Conservation (phyloP, 2,113 vertebrate species). For the Sebastes schlegelii region DNA sequence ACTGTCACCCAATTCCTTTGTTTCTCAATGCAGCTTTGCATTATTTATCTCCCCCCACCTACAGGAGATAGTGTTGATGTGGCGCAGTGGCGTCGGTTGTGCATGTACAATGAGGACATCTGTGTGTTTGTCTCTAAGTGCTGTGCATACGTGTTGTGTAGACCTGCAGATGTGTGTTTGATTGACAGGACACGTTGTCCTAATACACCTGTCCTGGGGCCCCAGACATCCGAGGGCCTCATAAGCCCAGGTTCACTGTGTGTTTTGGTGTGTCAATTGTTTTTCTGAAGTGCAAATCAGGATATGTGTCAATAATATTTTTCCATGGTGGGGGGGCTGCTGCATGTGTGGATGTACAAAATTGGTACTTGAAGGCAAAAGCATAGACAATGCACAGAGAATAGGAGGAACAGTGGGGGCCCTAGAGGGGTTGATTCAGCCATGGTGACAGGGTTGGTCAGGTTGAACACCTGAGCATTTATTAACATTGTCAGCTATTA, state of each 20-base stretch:
- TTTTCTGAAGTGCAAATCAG: background rate
- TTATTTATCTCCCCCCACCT: constrained; percentile 38
- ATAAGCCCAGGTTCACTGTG: too few relatives aligned
- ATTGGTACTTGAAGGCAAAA: background rate
- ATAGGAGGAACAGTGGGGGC: background rate
- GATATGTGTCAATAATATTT: background rate
- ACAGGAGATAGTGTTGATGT: constrained; percentile 5
- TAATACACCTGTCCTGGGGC: too few relatives aligned
- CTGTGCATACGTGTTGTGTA: background rate
- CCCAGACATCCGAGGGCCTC: too few relatives aligned
- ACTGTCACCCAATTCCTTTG: constrained; percentile 12
- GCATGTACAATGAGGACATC: background rate
- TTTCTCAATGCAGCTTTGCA: constrained; percentile 35
- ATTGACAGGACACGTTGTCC: background rate
- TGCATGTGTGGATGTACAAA: background rate
- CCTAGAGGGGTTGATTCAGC: background rate
- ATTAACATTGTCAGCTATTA: background rate
- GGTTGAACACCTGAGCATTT: background rate
- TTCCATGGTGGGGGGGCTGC: background rate
- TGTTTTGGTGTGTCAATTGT: too few relatives aligned
- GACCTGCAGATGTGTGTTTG: background rate
- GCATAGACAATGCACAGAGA: background rate
- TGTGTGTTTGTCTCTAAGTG: background rate
- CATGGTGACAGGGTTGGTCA: background rate
- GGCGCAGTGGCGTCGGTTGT: background rate